Evolutionary conservation across 2,888 invertebrate genomes (phyloP), one percentile per base, ranked within the genome.

Genomic region (Agrochola lychnidis): DNA sequence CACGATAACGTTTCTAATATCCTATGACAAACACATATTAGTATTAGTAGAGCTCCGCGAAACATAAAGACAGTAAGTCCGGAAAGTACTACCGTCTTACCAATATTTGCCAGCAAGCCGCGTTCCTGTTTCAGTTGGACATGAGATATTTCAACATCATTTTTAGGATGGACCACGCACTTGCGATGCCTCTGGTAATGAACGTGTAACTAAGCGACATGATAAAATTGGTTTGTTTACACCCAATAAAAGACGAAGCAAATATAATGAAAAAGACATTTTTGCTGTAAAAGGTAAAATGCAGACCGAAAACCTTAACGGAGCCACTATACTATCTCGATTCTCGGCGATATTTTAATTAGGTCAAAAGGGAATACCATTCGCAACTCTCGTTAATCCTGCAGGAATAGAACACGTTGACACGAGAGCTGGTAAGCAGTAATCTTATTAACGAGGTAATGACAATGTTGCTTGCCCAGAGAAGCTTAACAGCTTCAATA

Each of bases 1-100:
- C 87, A 80, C 85, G 85, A 86, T 86, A 87, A 86, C 74, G 66
- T 76, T 78, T 79, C 78, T 84, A 82, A 81, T 82, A 81, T 78
- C 77, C 82, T 70, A 72, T 64, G 83, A 78, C 70, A 82, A 85
- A 85, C 63, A 78, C 73, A 78, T 48, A 76, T 69, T n/a, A 57
- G 69, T 16, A n/a, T 16, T 59, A 19, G 40, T 25, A 6, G 7
- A 62, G 48, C 16, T 36, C 36, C 62, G n/a, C 22, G 40, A 36
- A 48, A 25, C n/a, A 62, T 48, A 73, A 73, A 70, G n/a, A 78
- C 25, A 45, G 9, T n/a, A 25, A 1, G 1, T 59, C n/a, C 16
- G 9, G 36, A 70, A 59, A 25, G 2, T 36, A 78, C 16, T 78
- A 0, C 2, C 5, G n/a, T 57, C 22, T 56, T 12, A 68, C 10